Percentiles rank a stretch among this genome's conserved stretches.
phyloP scores from a whole-genome alignment of 2,113 vertebrate genomes.

The Mesitornis unicolor region DNA sequence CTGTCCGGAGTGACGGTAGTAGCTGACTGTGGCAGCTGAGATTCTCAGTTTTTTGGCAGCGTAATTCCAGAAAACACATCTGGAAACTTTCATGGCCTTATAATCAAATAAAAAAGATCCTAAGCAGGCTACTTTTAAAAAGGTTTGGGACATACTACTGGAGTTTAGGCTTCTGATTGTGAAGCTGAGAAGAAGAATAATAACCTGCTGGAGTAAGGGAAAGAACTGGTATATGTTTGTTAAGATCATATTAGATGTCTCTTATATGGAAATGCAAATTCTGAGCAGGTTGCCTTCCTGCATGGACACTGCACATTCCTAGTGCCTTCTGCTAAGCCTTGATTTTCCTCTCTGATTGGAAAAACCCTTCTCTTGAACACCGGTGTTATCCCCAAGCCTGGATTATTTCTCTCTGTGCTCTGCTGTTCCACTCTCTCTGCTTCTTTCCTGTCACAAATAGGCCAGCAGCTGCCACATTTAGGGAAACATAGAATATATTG shows the following conservation, averaged over 20 bases:
- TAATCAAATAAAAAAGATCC: not conserved
- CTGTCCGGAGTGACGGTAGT: not conserved
- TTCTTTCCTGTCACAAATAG: not conserved
- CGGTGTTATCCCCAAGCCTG: not conserved
- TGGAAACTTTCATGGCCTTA: not conserved
- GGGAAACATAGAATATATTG: not conserved
- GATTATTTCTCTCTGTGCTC: not conserved
- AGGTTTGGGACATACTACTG: not conserved
- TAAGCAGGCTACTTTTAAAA: not conserved
- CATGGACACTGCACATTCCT: not conserved
- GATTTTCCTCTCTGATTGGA: not conserved
- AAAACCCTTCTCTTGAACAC: not conserved
- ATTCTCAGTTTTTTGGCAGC: not conserved
- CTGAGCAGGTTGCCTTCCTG: not conserved
- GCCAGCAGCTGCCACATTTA: not conserved
- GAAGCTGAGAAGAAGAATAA: not conserved
- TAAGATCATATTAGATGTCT: not conserved
- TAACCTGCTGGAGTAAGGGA: not conserved
- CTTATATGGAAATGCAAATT: not conserved
- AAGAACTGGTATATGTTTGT: not conserved
- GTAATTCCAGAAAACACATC: not conserved
- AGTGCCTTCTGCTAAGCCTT: not conserved
- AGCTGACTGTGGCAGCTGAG: not conserved
- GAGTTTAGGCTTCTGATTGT: not conserved
- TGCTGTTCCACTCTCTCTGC: not conserved